Percentiles rank a stretch among this genome's conserved stretches.
These are phyloP conservation scores for Heliconius aoede DNA, from an alignment of 2,888 invertebrate species.

Conservation along the genomic window DNA sequence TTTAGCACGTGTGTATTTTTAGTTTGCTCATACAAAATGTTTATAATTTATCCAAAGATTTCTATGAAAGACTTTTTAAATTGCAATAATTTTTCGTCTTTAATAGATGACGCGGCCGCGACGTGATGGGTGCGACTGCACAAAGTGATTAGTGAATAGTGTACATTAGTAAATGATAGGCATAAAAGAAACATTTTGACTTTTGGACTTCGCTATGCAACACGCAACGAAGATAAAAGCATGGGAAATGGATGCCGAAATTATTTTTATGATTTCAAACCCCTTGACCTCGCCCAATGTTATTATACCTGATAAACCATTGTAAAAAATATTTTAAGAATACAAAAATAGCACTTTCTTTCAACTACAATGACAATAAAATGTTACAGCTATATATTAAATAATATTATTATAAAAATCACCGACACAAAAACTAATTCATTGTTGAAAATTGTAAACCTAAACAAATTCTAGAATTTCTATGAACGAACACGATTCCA, in stretches of 20 bases:
- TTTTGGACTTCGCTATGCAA: too few species aligned
- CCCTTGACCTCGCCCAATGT: background rate
- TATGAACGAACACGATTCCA: constrained; percentile 16
- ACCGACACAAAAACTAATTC: constrained; percentile 17
- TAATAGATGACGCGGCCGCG: background rate
- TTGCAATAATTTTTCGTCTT: background rate
- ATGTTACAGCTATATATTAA: background rate
- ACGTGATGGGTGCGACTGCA: background rate
- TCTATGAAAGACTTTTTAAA: background rate
- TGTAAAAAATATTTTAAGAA: background rate
- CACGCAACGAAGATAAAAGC: too few species aligned
- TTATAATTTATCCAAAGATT: background rate
- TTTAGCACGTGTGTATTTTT: background rate
- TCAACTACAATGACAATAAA: background rate
- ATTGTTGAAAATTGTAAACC: constrained; percentile 5
- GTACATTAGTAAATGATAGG: too few species aligned
- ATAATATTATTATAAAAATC: constrained; percentile 4
- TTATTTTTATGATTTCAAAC: background rate
- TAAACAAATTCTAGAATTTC: constrained; percentile 23
- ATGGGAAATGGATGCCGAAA: too few species aligned
- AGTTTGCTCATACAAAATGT: constrained; percentile 10
- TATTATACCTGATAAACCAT: background rate
- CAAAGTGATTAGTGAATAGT: background rate
- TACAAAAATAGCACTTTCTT: background rate
- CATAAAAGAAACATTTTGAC: too few species aligned